Base-by-base conservation (phyloP, 2,888 invertebrate species). In the Osmoderma eremita region DNA sequence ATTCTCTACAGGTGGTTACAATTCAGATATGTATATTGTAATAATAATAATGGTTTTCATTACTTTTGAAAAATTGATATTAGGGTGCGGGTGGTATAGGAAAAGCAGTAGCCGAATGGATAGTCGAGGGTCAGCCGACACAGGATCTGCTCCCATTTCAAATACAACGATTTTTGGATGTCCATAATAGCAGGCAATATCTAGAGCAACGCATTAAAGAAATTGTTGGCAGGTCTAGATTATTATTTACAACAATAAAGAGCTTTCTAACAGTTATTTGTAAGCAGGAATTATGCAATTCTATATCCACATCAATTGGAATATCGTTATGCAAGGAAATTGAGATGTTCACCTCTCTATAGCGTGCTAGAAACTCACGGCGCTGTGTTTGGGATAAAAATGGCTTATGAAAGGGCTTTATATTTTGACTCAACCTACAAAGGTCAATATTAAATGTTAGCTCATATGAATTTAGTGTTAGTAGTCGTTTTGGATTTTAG, bases 391-490 rank as follows among this genome's bases (percentile, higher is more conserved):
- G 90, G 89, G 12, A 88, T 88, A 56, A 86, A 88, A 77, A 90
- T 90, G 88, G 90, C 89, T 12, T 91, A 89, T 75, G 90, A 91
- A 77, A 80, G 90, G 72, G 88, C 90, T n/a, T 80, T 90, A 51
- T 90, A 89, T 78, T 90, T 90, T 77, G 86, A 88, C 75, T 82
- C 86, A 4, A 83, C 84, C 53, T 85, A 85, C 71, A 82, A 82
- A 81, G 81, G 87, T 86, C 81, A 71, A 72, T 71, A 62, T 38
- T 5, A 0, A 13, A 13, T 6, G 13, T n/a, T 20, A 48, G 15
- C 50, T 42, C 15, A 50, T 66, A 20, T n/a, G n/a, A n/a, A n/a
- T n/a, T n/a, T n/a, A 17, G 38, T 22, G 15, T 10, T 17, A 30
- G 24, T 15, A 15, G 10, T 22, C 6, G 24, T 54, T 42, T 30